Percentiles rank a stretch among this genome's conserved stretches.
Evolutionary conservation across 2,888 invertebrate genomes (phyloP).

Genomic region (Eudemis profundana): DNA sequence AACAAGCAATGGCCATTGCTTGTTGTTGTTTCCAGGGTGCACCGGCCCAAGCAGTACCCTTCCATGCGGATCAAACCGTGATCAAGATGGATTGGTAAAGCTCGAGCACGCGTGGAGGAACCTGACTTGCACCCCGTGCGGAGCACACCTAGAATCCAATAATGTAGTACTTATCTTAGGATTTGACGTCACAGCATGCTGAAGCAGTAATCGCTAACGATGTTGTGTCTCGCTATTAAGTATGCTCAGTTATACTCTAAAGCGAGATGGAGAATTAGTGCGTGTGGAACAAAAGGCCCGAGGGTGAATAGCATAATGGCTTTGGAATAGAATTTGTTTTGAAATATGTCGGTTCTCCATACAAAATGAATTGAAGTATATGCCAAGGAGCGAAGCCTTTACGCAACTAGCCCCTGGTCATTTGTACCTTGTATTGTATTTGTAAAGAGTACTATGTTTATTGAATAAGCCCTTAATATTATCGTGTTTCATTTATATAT

Average conservation of each 20-base stretch:
- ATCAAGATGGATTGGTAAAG: too few relatives aligned
- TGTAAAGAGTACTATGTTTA: too few relatives aligned
- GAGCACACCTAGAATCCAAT: too few relatives aligned
- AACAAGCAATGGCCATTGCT: too few relatives aligned
- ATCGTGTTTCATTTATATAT: too few relatives aligned
- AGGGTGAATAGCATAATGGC: not conserved
- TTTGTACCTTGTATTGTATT: not conserved
- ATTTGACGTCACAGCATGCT: not conserved
- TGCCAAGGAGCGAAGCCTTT: not conserved
- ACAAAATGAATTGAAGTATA: not conserved
- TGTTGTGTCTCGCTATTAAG: not conserved
- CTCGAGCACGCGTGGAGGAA: too few relatives aligned
- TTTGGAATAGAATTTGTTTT: not conserved
- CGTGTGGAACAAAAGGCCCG: not conserved
- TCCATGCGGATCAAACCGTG: too few relatives aligned
- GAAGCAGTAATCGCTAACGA: not conserved
- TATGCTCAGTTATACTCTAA: not conserved
- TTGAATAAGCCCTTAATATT: too few relatives aligned
- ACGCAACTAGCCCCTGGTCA: not conserved
- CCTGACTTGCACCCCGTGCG: too few relatives aligned
- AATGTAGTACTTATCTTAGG: not conserved
- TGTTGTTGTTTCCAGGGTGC: too few relatives aligned
- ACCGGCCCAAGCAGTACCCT: too few relatives aligned
- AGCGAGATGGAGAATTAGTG: not conserved
- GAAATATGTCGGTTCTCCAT: not conserved